These are phyloP conservation scores for Sabatieria punctata DNA, from an alignment of 2,888 invertebrate species.

Conservation along the genomic window DNA sequence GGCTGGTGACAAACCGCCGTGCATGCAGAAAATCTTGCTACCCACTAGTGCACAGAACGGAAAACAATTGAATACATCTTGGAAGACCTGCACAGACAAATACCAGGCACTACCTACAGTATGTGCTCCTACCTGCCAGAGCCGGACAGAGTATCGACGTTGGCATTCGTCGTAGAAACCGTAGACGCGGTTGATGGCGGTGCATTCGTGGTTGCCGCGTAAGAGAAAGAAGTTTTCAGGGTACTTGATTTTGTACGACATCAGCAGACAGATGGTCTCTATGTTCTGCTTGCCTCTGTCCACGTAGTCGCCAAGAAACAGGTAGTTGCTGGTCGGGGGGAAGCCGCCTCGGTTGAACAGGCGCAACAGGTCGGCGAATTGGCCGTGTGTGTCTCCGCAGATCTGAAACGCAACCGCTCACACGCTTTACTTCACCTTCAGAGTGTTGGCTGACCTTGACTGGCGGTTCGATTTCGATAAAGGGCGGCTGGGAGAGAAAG, in stretches of 20 bases:
- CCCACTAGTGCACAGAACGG: not conserved
- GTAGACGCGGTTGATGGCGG: conserved; percentile 62
- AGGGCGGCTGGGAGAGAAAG: conserved; percentile 1
- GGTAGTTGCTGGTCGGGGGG: conserved; percentile 93
- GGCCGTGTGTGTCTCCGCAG: conserved; percentile 80
- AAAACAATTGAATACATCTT: too few relatives aligned
- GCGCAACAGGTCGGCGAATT: conserved; percentile 85
- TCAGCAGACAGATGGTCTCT: too few relatives aligned
- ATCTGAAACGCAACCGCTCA: not conserved
- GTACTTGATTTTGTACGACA: conserved; percentile 94
- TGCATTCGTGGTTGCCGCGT: too few relatives aligned
- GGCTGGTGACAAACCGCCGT: too few relatives aligned
- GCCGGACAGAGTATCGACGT: not conserved
- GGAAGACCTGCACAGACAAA: too few relatives aligned
- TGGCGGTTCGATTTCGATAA: not conserved
- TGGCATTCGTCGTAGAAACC: too few relatives aligned
- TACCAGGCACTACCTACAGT: too few relatives aligned
- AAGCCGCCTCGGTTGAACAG: conserved; percentile 92
- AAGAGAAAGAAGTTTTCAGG: too few relatives aligned
- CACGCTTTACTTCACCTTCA: too few relatives aligned
- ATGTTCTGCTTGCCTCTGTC: too few relatives aligned
- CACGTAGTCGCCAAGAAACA: too few relatives aligned
- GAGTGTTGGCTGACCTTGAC: not conserved
- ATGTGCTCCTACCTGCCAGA: conserved; percentile 6
- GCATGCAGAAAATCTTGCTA: conserved; percentile 3